These are phyloP conservation scores for Odontocolon sp. DNA, from an alignment of 2,888 invertebrate species.

Conservation along the genomic window DNA sequence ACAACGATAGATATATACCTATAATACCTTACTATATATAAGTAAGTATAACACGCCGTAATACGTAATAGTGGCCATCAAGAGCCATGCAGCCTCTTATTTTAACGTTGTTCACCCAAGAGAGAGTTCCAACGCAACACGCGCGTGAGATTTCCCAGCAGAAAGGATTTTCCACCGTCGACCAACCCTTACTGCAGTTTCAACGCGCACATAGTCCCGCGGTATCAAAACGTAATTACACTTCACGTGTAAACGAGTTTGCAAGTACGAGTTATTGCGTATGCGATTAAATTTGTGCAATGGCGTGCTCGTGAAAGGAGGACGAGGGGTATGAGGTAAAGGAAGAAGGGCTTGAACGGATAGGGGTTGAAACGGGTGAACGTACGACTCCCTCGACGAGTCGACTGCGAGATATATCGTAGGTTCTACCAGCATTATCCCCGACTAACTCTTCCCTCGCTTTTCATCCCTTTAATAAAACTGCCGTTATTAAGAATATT, in stretches of 20 bases:
- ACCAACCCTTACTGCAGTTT: constrained; percentile 46
- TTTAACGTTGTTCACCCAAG: background rate
- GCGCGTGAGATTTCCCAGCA: constrained; percentile 5
- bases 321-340: constrained; percentile 32
- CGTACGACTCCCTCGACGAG: constrained; percentile 51
- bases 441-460: background rate
- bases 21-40: no score
- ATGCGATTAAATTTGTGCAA: constrained; percentile 72
- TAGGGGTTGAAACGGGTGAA: constrained; percentile 46
- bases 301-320: constrained; percentile 56
- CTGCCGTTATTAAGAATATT: constrained; percentile 41
- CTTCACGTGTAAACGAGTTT: constrained; percentile 70
- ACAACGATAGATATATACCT: no score
- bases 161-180: background rate
- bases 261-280: constrained; percentile 71
- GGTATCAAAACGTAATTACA: constrained; percentile 72
- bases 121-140: background rate
- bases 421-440: constrained; percentile 30
- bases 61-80: background rate
- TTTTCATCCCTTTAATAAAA: constrained; percentile 23
- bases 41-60: no score
- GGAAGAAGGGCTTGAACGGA: constrained; percentile 32
- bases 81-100: background rate
- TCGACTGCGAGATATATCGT: constrained; percentile 18
- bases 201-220: constrained; percentile 49